Evolutionary conservation across 2,797 vertebrate genomes (phyloP).

Genomic region (Heliangelus exortis): DNA sequence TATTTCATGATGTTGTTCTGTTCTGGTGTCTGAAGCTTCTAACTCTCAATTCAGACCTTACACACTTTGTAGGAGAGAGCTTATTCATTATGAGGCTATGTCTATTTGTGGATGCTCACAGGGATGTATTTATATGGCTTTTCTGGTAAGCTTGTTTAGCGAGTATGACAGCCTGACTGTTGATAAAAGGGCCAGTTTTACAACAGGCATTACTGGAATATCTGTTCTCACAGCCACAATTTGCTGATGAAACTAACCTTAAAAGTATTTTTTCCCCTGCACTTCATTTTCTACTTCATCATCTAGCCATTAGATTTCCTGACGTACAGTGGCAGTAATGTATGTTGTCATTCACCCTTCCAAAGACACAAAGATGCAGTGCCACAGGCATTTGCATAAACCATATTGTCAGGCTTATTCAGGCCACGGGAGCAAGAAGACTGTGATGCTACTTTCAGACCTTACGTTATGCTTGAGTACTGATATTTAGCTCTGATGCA

Average conservation of each 20-base stretch:
- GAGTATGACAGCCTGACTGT: neutral
- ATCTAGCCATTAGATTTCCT: neutral
- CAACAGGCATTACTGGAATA: neutral
- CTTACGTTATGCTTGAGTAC: neutral
- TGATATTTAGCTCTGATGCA: neutral
- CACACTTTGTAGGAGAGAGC: neutral
- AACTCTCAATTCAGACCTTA: neutral
- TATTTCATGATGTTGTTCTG: neutral
- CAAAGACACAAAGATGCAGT: neutral
- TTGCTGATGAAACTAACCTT: neutral
- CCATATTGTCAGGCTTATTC: neutral
- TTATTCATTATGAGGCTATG: neutral
- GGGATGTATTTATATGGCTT: neutral
- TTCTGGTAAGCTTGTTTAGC: neutral
- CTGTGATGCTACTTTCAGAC: neutral
- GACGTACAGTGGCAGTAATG: neutral
- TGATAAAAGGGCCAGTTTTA: neutral
- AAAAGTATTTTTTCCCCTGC: neutral
- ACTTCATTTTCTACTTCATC: neutral
- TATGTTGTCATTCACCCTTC: neutral
- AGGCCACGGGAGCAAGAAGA: neutral
- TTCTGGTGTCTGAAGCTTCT: neutral
- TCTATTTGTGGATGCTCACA: neutral
- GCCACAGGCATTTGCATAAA: neutral
- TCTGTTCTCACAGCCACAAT: neutral